phyloP scores from a whole-genome alignment of 2,113 vertebrate genomes.

The Heterocephalus glaber region DNA sequence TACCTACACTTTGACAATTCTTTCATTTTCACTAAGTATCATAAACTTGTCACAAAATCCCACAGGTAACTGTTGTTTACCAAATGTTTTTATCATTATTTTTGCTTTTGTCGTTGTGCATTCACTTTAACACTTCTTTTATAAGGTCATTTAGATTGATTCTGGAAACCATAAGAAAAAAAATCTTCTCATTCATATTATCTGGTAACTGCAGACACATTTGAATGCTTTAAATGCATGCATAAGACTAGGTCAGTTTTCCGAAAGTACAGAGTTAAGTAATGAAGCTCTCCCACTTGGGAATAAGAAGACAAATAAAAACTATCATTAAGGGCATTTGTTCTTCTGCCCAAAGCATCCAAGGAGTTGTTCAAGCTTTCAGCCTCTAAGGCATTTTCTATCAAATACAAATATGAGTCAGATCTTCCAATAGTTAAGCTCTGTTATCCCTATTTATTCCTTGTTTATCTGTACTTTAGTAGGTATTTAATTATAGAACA shows the following conservation, averaged over 20 bases:
- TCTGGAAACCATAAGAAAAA: background rate
- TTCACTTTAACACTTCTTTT: background rate
- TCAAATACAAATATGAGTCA: background rate
- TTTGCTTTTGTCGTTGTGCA: background rate
- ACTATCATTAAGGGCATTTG: background rate
- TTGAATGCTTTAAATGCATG: background rate
- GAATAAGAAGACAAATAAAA: background rate
- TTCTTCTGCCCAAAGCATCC: background rate
- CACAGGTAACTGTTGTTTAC: background rate
- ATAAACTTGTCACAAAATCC: background rate
- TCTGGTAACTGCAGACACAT: background rate
- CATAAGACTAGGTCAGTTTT: background rate
- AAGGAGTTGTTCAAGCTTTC: background rate
- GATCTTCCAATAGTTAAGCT: background rate
- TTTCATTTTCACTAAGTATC: slow-evolving; percentile 28
- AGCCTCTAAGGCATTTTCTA: background rate
- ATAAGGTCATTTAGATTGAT: background rate
- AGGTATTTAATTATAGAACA: background rate
- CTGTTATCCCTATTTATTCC: background rate
- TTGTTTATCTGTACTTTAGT: background rate
- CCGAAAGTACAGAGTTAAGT: background rate
- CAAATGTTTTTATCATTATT: background rate
- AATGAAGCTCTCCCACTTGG: background rate
- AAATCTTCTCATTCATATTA: background rate
- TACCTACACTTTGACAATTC: background rate